Evolutionary conservation across 1,140 invertebrate species (phyloP).

Genomic region (Leptopilina boulardi): DNA sequence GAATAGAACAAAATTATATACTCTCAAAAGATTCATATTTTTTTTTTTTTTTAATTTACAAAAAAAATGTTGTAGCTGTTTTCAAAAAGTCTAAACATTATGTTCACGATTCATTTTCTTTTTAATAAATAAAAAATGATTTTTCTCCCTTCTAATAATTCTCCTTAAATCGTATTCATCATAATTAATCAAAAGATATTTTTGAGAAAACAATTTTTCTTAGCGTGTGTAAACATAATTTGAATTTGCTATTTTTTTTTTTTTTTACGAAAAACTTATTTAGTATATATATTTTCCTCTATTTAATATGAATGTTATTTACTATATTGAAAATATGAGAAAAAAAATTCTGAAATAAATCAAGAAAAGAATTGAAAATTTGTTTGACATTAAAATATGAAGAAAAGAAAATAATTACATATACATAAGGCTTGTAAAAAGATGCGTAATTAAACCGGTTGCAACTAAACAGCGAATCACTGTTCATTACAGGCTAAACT

Average conservation of each 20-base stretch:
- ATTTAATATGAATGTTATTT: too few relatives aligned
- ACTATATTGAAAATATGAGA: too few relatives aligned
- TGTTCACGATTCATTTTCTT: not conserved
- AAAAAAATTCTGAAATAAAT: too few relatives aligned
- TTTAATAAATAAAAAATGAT: not conserved
- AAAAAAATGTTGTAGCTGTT: slow-evolving; percentile 7
- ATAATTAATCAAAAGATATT: not conserved
- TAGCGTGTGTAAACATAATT: too few relatives aligned
- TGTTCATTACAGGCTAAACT: slow-evolving; percentile 17
- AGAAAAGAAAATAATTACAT: not conserved
- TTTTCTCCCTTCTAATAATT: not conserved
- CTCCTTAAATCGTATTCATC: not conserved
- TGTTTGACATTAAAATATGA: too few relatives aligned
- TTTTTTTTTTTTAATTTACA: slow-evolving; percentile 8
- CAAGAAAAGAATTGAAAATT: too few relatives aligned
- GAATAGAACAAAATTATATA: not conserved
- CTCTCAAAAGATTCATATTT: not conserved
- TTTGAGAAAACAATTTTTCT: too few relatives aligned
- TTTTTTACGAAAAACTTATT: too few relatives aligned
- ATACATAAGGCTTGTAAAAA: not conserved
- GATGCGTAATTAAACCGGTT: slow-evolving; percentile 22
- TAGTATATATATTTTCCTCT: too few relatives aligned
- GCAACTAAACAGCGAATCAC: slow-evolving; percentile 23
- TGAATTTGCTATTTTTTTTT: too few relatives aligned
- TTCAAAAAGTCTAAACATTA: not conserved